Evolutionary conservation across 2,888 invertebrate genomes (phyloP).

Genomic region (Eupithecia exiguata): DNA sequence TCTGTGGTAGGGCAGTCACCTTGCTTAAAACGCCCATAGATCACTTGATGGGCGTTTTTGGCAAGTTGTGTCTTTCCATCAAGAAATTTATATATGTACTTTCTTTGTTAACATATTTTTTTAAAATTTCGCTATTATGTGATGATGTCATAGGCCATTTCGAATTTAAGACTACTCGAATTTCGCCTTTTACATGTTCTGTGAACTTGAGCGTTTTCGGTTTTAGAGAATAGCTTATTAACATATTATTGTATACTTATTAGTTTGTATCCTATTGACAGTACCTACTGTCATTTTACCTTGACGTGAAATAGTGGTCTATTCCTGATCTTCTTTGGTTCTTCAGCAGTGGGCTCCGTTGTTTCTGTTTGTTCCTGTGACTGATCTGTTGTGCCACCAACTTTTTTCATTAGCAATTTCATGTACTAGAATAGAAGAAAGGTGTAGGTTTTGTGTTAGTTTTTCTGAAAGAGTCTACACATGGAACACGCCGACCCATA

Average conservation of each 20-base stretch:
- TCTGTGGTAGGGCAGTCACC: neutral
- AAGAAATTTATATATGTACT: too few species aligned
- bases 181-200: neutral
- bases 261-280: too few species aligned
- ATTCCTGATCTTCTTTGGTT: slow-evolving; percentile 73
- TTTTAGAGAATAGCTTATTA: too few species aligned
- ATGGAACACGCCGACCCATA: neutral
- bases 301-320: slow-evolving; percentile 75
- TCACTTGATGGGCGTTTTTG: too few species aligned
- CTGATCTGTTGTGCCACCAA: slow-evolving; percentile 53
- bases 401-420: slow-evolving; percentile 86
- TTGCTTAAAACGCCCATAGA: neutral
- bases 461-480: neutral
- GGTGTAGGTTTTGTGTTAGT: neutral
- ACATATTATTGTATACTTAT: too few species aligned
- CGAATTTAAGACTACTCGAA: neutral
- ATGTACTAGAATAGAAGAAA: slow-evolving; percentile 83
- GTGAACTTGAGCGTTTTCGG: too few species aligned
- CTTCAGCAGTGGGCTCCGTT: slow-evolving; percentile 48
- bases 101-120: too few species aligned
- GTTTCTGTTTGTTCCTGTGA: slow-evolving; percentile 49
- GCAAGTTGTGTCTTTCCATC: too few species aligned
- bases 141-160: neutral
- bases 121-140: too few species aligned
- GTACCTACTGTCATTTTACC: slow-evolving; percentile 53